Conservation (phyloP, 2,113 vertebrate genomes). For the Scomber colias region DNA sequence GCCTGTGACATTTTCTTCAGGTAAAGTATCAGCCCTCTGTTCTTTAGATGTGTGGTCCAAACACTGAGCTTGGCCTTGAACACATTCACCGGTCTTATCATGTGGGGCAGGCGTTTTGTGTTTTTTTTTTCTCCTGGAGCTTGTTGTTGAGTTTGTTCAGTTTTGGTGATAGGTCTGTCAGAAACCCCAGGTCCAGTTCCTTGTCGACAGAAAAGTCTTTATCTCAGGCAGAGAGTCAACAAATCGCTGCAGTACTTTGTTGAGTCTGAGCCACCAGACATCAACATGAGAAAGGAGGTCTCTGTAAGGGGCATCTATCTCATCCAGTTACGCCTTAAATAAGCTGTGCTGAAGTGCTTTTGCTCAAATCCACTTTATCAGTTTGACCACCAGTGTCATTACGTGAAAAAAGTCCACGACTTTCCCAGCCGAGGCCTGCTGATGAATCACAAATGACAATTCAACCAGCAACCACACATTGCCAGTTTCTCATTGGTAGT, state of each 20-base stretch:
- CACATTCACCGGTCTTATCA: neutral
- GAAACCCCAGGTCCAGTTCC: neutral
- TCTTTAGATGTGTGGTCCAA: neutral
- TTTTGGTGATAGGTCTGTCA: neutral
- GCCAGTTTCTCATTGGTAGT: no score
- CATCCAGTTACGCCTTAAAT: no score
- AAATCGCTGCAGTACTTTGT: neutral
- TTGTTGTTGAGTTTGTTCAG: neutral
- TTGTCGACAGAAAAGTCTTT: neutral
- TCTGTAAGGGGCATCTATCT: no score
- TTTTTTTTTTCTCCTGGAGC: neutral
- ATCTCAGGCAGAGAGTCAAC: slow-evolving; percentile 1
- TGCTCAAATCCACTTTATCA: no score
- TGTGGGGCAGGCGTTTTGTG: neutral
- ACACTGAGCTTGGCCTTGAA: neutral
- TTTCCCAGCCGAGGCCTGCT: no score
- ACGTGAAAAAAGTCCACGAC: no score
- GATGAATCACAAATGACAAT: no score
- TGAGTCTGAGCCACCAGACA: neutral
- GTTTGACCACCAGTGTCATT: no score
- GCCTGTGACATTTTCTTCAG: neutral
- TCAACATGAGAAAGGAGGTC: no score
- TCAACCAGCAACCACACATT: no score
- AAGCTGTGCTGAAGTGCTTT: no score
- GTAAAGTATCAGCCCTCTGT: neutral